Evolutionary conservation across 2,797 vertebrate species (phyloP), one percentile per base, ranked within the genome.

Genomic region (Aulostomus chinensis): DNA sequence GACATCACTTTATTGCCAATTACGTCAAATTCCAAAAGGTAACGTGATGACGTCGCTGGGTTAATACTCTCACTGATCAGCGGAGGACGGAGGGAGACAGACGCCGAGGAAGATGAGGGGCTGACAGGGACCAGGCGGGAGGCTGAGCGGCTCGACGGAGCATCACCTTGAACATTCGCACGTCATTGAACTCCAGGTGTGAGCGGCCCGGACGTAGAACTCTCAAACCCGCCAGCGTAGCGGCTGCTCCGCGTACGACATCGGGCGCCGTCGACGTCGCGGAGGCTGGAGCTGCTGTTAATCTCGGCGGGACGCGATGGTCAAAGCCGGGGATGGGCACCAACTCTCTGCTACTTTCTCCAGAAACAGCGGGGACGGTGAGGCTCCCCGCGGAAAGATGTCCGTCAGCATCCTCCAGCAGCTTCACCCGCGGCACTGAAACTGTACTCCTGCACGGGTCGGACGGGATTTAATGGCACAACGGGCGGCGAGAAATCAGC

Each of bases 21-120:
- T 86, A 92, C 91, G 92, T 90, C 71, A 88, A 86, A 73, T 42
- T 22, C 22, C 26, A 32, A 25, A 5, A 51, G 72, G 72, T 41
- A 80, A 80, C 92, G 93, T 88, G 85, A 89, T 94, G 92, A 95
- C 93, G 92, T 93, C 2, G 46, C 29, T 58, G 74, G 68, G 76
- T 87, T 90, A 89, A 91, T 78, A 68, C 84, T 68, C 81, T 69
- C 69, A 56, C 46, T 54, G 87, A 67, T 78, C 62, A 8, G 41
- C n/a, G 73, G 87, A 84, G 84, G 91, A 90, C 91, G 88, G 88
- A 89, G 68, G 29, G 29, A 13, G 4, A 9, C 29, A 12, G 22
- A 9, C 11, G 13, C 3, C 9, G 16, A 20, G 20, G 16, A 4
- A 2, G 34, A 20, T 37, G 32, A 33, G 39, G 33, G 60, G 58